Conservation (phyloP, 2,888 invertebrate genomes). For the Cheilosia impressa region DNA sequence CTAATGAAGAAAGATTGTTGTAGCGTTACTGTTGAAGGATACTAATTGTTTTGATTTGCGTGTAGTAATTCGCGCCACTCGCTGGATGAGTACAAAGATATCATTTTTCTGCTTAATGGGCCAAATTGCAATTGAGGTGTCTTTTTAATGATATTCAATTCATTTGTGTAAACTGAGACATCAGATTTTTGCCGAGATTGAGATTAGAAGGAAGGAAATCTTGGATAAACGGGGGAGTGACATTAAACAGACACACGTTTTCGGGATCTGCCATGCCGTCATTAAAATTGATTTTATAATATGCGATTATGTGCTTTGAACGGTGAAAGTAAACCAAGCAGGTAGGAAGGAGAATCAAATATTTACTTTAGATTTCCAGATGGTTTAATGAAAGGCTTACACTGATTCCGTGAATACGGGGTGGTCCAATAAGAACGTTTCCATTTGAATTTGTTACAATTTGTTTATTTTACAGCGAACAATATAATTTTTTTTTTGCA, state of each 20-base stretch:
- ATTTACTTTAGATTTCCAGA: too few relatives aligned
- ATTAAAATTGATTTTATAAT: background rate
- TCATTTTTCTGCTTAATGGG: slow-evolving; percentile 17
- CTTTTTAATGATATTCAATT: slow-evolving; percentile 27
- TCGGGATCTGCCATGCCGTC: background rate
- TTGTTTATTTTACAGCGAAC: too few relatives aligned
- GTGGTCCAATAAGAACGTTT: too few relatives aligned
- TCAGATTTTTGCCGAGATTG: background rate
- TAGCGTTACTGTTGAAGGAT: background rate
- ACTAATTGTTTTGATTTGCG: slow-evolving; percentile 28
- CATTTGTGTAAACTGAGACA: background rate
- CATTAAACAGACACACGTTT: slow-evolving; percentile 9
- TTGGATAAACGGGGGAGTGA: background rate
- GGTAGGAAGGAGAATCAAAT: too few relatives aligned
- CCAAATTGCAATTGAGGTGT: slow-evolving; percentile 28
- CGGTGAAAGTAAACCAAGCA: too few relatives aligned
- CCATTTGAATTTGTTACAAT: too few relatives aligned
- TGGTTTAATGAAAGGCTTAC: too few relatives aligned
- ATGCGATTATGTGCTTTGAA: too few relatives aligned
- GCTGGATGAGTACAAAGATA: background rate
- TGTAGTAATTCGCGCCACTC: slow-evolving; percentile 2
- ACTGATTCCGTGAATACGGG: too few relatives aligned
- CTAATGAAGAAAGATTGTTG: background rate
- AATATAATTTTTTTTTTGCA: too few relatives aligned
- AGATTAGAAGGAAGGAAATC: slow-evolving; percentile 4